Percentiles rank a stretch among this genome's conserved stretches.
Evolutionary conservation across 2,113 vertebrate genomes (phyloP).

Genomic region (Puffinus mauretanicus): DNA sequence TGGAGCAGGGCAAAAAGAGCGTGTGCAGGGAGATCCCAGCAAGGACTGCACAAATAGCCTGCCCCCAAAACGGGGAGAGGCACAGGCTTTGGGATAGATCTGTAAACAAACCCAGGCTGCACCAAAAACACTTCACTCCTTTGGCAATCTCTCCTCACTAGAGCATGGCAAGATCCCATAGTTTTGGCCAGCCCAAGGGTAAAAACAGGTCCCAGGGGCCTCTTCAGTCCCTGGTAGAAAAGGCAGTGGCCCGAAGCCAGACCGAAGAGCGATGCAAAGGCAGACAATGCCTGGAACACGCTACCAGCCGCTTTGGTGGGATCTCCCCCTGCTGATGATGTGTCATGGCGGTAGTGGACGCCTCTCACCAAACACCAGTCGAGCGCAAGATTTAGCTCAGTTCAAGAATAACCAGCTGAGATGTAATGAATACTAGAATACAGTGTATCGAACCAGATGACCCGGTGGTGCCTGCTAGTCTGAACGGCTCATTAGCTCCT

Average conservation of each 20-base stretch:
- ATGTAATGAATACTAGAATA: background rate
- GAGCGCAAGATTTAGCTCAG: background rate
- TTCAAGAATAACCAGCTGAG: background rate
- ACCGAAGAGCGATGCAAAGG: background rate
- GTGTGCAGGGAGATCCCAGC: background rate
- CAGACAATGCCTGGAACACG: background rate
- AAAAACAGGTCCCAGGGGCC: background rate
- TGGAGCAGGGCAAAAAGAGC: background rate
- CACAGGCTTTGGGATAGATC: background rate
- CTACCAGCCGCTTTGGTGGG: background rate
- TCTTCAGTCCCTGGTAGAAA: background rate
- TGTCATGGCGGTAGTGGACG: background rate
- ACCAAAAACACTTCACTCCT: background rate
- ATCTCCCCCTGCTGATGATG: background rate
- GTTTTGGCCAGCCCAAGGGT: background rate
- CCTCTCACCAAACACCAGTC: background rate
- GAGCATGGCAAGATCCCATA: background rate
- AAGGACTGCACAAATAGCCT: background rate
- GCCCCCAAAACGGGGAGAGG: accelerated
- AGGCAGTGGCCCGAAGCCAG: background rate
- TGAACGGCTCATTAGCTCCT: background rate
- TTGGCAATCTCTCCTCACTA: background rate
- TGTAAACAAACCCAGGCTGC: background rate
- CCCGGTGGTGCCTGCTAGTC: background rate
- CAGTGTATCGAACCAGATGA: background rate